Evolutionary conservation across 2,888 invertebrate species (phyloP).

Genomic region (Tenodera sinensis): DNA sequence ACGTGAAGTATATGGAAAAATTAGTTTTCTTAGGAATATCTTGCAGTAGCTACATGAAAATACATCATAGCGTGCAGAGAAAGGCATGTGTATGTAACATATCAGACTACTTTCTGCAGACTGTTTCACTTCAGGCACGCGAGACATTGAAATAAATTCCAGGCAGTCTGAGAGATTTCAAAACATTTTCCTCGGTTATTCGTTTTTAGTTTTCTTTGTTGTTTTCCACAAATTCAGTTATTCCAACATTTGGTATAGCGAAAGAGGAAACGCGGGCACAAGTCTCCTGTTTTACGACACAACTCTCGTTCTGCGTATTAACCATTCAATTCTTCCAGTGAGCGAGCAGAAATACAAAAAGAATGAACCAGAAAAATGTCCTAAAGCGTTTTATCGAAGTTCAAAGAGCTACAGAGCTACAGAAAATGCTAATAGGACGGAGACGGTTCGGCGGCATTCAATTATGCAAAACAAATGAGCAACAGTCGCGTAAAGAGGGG

Average conservation of each 20-base stretch:
- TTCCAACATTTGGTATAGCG: not conserved
- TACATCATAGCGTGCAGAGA: too few relatives aligned
- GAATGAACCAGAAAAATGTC: not conserved
- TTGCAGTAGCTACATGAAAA: too few relatives aligned
- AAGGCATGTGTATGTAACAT: too few relatives aligned
- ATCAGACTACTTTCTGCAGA: too few relatives aligned
- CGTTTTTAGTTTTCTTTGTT: not conserved
- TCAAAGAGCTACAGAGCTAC: constrained; percentile 2
- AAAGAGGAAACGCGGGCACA: not conserved
- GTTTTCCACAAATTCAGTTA: not conserved
- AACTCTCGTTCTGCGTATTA: constrained; percentile 1
- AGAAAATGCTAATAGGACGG: constrained; percentile 8
- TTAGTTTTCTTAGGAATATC: too few relatives aligned
- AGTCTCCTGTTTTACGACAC: not conserved
- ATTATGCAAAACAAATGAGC: constrained; percentile 20
- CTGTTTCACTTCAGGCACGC: too few relatives aligned
- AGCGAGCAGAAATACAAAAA: not conserved
- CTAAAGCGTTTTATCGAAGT: not conserved
- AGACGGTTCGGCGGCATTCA: not conserved
- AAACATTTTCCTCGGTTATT: not conserved
- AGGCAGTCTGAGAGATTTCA: not conserved
- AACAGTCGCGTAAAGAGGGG: not conserved
- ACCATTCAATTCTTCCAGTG: not conserved
- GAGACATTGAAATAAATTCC: too few relatives aligned
- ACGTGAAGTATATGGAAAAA: too few relatives aligned